These are phyloP conservation scores for Hyppa rectilinea DNA, from an alignment of 2,888 invertebrate species.

Conservation along the genomic window DNA sequence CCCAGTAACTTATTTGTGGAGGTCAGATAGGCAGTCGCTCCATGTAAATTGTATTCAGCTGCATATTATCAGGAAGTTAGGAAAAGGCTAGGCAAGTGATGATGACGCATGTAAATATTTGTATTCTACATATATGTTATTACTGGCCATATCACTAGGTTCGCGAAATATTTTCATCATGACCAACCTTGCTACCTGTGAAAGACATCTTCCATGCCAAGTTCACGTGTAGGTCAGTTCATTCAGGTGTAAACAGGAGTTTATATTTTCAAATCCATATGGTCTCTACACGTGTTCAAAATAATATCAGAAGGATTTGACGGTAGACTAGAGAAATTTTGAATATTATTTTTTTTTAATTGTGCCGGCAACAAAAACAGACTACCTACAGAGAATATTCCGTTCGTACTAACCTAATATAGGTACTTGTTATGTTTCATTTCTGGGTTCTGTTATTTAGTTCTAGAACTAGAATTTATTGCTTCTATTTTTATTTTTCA, in stretches of 20 bases:
- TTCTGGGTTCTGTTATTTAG: background rate
- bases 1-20: too few species aligned
- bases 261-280: constrained; percentile 8
- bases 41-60: too few species aligned
- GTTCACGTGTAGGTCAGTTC: constrained; percentile 65
- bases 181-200: constrained; percentile 60
- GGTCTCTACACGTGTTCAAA: constrained; percentile 1
- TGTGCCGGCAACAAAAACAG: background rate
- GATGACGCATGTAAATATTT: too few species aligned
- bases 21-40: too few species aligned
- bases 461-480: background rate
- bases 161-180: constrained; percentile 61
- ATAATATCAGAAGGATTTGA: background rate
- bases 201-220: constrained; percentile 61
- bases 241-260: constrained; percentile 26
- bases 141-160: constrained; percentile 27
- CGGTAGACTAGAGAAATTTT: too few species aligned
- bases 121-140: too few species aligned
- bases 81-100: too few species aligned
- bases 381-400: constrained; percentile 15
- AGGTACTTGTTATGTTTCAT: background rate
- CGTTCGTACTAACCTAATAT: background rate
- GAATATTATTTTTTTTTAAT: background rate
- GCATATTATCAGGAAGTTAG: too few species aligned
- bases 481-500: background rate